Percentiles rank a stretch among this genome's conserved stretches.
Evolutionary conservation across 2,888 invertebrate genomes (phyloP).

Genomic region (Parthenolecanium corni): DNA sequence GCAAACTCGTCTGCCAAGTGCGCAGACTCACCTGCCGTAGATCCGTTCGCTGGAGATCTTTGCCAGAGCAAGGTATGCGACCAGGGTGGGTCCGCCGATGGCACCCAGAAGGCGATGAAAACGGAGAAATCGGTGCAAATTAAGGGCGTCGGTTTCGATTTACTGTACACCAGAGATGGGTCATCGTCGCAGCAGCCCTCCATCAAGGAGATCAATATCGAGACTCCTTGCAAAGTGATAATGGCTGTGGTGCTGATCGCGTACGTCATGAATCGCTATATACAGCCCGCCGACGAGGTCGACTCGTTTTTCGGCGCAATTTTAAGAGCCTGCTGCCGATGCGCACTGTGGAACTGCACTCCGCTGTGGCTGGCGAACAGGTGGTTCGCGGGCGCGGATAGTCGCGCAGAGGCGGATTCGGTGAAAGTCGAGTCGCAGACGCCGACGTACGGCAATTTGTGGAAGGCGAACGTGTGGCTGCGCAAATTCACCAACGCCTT

Average conservation of each 20-base stretch:
- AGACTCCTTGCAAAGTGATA: conserved; percentile 13
- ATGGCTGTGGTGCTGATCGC: not conserved
- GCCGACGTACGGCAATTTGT: no score
- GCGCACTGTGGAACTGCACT: no score
- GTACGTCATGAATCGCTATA: not conserved
- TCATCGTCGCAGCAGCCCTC: not conserved
- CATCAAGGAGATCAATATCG: conserved; percentile 5
- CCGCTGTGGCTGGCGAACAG: no score
- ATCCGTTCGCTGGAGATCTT: not conserved
- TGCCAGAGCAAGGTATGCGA: not conserved
- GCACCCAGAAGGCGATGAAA: not conserved
- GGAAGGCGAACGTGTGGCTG: no score
- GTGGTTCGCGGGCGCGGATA: no score
- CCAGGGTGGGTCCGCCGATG: not conserved
- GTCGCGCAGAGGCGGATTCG: no score
- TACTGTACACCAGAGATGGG: conserved; percentile 5
- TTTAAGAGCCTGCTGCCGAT: no score
- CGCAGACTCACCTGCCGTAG: not conserved
- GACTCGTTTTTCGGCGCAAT: no score
- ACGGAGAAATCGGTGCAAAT: not conserved
- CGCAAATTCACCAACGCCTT: no score
- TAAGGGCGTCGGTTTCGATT: conserved; percentile 3
- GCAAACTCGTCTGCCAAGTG: no score
- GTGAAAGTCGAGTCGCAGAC: no score
- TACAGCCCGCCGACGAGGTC: not conserved